A percentile compares a stretch with the other conserved stretches of the same genome.
phyloP scores from a whole-genome alignment of 2,888 invertebrate species.

The Lottia gigantea region DNA sequence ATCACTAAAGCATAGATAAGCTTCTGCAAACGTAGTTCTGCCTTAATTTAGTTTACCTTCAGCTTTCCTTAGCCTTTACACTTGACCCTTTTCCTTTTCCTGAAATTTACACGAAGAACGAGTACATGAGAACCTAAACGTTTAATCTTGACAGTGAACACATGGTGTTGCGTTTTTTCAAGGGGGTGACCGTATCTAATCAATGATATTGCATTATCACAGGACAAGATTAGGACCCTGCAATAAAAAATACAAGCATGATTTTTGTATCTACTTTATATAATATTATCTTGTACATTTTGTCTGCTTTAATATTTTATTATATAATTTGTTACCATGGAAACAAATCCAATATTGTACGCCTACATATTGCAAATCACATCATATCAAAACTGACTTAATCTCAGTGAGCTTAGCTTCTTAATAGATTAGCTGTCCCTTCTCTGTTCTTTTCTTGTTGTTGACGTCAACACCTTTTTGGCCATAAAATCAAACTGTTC shows the following conservation, averaged over 20 bases:
- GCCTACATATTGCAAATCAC: too few relatives aligned
- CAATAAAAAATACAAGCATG: not conserved
- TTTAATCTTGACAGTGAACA: too few relatives aligned
- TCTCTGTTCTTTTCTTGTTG: too few relatives aligned
- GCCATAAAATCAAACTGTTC: too few relatives aligned
- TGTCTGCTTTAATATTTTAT: not conserved
- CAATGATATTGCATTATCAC: constrained; percentile 3
- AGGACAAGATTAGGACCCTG: constrained; percentile 11
- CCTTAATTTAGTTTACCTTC: constrained; percentile 1
- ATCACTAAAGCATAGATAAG: constrained; percentile 7
- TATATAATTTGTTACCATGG: too few relatives aligned
- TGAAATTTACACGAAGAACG: constrained; percentile 42
- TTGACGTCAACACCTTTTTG: too few relatives aligned
- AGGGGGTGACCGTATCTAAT: not conserved
- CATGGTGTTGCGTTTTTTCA: not conserved
- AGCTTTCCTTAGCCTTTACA: constrained; percentile 5
- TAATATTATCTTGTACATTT: constrained; percentile 2
- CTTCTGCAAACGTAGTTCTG: constrained; percentile 8
- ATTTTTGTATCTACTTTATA: not conserved
- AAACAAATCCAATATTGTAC: too few relatives aligned
- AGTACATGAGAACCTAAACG: constrained; percentile 33
- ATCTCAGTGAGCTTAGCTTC: too few relatives aligned
- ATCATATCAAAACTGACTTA: too few relatives aligned
- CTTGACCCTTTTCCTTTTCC: constrained; percentile 2
- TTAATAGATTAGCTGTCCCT: too few relatives aligned